These are phyloP conservation scores for Lagenorhynchus albirostris DNA, from an alignment of 2,113 vertebrate species.

Conservation along the genomic window DNA sequence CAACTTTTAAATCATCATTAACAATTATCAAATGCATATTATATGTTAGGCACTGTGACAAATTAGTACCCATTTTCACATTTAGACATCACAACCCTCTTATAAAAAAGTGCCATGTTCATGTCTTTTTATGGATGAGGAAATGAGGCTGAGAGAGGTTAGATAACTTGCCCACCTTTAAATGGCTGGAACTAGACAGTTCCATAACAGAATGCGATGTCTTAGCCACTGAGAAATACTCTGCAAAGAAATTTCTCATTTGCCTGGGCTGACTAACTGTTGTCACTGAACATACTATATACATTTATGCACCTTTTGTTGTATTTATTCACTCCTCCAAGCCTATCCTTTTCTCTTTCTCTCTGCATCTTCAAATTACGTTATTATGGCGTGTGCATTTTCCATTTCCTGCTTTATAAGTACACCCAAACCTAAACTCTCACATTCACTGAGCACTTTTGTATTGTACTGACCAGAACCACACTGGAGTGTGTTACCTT, in stretches of 20 bases:
- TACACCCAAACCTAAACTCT: not conserved
- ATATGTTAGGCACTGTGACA: not conserved
- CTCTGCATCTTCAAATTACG: not conserved
- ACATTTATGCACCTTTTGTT: not conserved
- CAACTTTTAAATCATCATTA: not conserved
- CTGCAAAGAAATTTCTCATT: not conserved
- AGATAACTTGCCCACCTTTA: not conserved
- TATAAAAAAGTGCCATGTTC: not conserved
- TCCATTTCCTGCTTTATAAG: not conserved
- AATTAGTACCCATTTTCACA: not conserved
- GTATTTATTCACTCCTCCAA: not conserved
- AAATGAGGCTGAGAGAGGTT: not conserved
- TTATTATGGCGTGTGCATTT: not conserved
- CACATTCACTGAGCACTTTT: not conserved
- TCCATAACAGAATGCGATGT: not conserved
- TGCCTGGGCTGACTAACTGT: not conserved
- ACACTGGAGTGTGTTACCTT: not conserved
- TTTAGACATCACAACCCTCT: not conserved
- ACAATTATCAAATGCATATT: not conserved
- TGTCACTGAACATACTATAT: not conserved
- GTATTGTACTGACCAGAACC: not conserved
- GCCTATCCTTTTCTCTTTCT: not conserved
- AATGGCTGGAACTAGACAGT: not conserved
- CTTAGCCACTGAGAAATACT: not conserved
- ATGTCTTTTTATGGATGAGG: not conserved